Evolutionary conservation across 2,113 vertebrate genomes (phyloP), one percentile per base, ranked within the genome.

Genomic region (Ovibos moschatus): DNA sequence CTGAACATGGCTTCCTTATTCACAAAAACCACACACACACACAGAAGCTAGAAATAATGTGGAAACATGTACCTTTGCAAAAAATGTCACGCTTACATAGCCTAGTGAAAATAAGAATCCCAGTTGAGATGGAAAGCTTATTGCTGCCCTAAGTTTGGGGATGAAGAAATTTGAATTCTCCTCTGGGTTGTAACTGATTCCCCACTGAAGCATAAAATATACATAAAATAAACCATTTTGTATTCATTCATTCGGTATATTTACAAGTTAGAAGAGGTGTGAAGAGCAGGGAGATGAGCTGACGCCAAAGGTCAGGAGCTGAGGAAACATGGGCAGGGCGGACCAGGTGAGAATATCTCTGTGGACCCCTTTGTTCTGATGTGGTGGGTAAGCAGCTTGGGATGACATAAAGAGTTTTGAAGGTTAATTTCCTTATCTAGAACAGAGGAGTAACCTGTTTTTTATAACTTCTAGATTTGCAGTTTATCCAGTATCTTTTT

Each of bases 31-130:
- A 84, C 57, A 62, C 13, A 33, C 19, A 25, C 25, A 36, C 15
- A 25, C 36, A 83, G 25, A 96, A 84, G 87, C 36, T 64, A 86
- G 81, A 62, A 91, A 84, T 91, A 83, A 78, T 58, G 53, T 87
- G 78, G 85, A 98, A 94, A 58, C 17, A 57, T 78, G 21, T 64
- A 95, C 71, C 55, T 94, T 43, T 92, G 36, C 78, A 95, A 90
- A 95, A 96, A 92, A 87, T 87, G 40, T 83, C 87, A 74, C 19
- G 28, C 14, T 88, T 89, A 58, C 2, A 2, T 50, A 84, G 53
- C 19, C 60, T 87, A 67, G 43, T 84, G 28, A 97, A 74, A 97
- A 47, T 92, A 92, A 96, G 55, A 97, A 57, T 74, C 53, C 53
- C 76, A 21, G 57, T 51, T 97, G n/a, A 94, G 40, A 50, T 71